Percentiles rank a stretch among this genome's conserved stretches.
Conservation (phyloP, 2,797 vertebrate genomes). For the Falco berigora region DNA sequence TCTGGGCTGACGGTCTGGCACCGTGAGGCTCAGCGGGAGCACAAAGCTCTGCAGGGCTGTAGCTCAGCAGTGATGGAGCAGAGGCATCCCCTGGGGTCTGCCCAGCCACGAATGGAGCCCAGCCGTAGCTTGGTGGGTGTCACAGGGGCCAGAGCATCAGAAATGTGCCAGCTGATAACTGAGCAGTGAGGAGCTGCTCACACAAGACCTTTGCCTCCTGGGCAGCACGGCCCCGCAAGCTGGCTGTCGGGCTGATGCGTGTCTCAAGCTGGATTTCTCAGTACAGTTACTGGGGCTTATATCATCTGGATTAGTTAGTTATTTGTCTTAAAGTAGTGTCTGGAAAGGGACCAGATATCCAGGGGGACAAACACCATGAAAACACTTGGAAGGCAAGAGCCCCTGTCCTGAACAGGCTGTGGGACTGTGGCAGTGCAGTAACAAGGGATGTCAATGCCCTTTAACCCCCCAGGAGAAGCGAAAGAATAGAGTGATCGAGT, state of each 20-base stretch:
- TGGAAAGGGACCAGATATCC: background rate
- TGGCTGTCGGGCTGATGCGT: accelerated
- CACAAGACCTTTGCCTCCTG: background rate
- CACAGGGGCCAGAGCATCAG: background rate
- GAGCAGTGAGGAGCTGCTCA: background rate
- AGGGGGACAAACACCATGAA: too few species aligned
- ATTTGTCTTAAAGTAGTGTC: background rate
- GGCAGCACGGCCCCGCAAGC: accelerated
- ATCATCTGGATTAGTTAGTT: background rate
- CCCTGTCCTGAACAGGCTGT: background rate
- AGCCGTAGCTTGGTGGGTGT: background rate
- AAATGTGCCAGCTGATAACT: background rate
- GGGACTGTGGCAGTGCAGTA: background rate
- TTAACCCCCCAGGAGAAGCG: background rate
- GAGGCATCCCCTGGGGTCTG: background rate
- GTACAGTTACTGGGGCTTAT: accelerated
- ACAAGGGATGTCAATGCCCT: background rate
- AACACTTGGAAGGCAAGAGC: accelerated
- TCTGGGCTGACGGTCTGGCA: accelerated
- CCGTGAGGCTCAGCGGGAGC: accelerated
- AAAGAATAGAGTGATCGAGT: background rate
- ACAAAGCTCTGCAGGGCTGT: background rate
- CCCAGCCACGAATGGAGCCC: background rate
- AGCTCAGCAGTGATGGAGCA: background rate
- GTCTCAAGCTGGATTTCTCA: background rate